Base-by-base conservation (phyloP, 2,888 invertebrate genomes). In the Synanthedon tipuliformis region DNA sequence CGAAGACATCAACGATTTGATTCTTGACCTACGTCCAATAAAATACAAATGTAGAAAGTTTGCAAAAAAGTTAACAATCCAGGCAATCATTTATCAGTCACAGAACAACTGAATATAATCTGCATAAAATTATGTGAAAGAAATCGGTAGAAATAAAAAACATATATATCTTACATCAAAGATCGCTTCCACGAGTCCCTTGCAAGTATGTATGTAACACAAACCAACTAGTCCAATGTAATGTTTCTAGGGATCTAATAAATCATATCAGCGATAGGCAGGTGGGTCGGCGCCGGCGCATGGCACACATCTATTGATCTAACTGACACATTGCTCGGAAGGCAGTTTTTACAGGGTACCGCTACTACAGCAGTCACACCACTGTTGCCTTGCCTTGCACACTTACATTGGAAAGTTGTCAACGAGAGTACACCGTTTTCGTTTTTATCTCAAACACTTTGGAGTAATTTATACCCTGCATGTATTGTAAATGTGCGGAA, bases 271-370 rank as follows among this genome's bases (percentile, higher is more conserved):
- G 69, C 70, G 75, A 75, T 69, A 67, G 71, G 79, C 75, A 77
- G 80, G 78, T 74, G 73, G 68, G 70, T 61, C 71, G 81, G 80
- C 81, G 81, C 80, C 80, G 71, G 74, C 75, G 71, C 73, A 15
- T 45, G 45, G 45, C 45, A 45, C 45, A 45, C 45, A 45, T 45
- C 13, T 45, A 12, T 45, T 45, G 8, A 34, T 34, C 34, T 34
- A 45, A 45, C 45, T 45, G 45, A 45, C 7, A 45, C 45, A 45
- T 45, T 45, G 45, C 45, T 45, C 13, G 45, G 45, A 45, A 45
- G 45, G 45, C 15, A 45, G 45, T 45, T 45, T 45, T 45, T 45
- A 45, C 45, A 45, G 45, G 45, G 15, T 45, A 45, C 45, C 45
- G 45, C 45, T 45, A 45, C 45, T 12, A 7, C 45, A 34, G 34